Conservation (phyloP, 1,140 invertebrate species). For the Drosophila auraria region DNA sequence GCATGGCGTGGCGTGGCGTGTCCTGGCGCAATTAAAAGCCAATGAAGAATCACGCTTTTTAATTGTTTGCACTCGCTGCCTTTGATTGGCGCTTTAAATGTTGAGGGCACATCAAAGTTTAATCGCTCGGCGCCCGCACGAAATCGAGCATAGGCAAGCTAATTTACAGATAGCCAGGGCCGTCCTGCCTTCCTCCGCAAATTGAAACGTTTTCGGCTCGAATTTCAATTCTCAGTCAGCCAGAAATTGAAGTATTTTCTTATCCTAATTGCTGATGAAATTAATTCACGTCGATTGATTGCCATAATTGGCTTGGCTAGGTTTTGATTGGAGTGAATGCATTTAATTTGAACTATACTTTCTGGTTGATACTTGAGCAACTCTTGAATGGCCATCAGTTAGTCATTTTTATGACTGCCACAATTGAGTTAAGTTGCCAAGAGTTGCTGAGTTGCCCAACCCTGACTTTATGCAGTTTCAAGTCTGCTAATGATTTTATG, state of each 20-base stretch:
- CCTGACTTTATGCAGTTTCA: slow-evolving; percentile 17
- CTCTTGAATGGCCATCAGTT: background rate
- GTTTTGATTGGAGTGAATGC: background rate
- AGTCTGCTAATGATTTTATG: slow-evolving; percentile 69
- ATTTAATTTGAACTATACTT: background rate
- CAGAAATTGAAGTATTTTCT: slow-evolving; percentile 36
- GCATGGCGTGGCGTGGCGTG: slow-evolving; percentile 47
- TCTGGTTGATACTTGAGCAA: background rate
- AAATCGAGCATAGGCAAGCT: slow-evolving; percentile 66
- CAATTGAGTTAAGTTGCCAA: slow-evolving; percentile 12
- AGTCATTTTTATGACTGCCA: background rate
- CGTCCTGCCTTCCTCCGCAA: background rate
- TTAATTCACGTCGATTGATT: slow-evolving; percentile 37
- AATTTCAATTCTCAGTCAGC: slow-evolving; percentile 10
- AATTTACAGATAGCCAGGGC: slow-evolving; percentile 41
- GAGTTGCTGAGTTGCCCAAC: background rate
- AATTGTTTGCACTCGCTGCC: slow-evolving; percentile 72
- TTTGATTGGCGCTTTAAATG: slow-evolving; percentile 74
- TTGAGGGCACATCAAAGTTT: slow-evolving; percentile 69
- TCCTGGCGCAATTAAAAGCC: slow-evolving; percentile 73
- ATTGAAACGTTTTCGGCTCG: slow-evolving; percentile 21
- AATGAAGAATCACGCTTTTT: slow-evolving; percentile 68
- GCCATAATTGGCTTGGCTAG: slow-evolving; percentile 16
- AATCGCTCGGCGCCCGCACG: slow-evolving; percentile 59
- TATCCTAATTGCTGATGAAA: slow-evolving; percentile 35